Conservation (phyloP, 2,113 vertebrate genomes). For the Barbus barbus region DNA sequence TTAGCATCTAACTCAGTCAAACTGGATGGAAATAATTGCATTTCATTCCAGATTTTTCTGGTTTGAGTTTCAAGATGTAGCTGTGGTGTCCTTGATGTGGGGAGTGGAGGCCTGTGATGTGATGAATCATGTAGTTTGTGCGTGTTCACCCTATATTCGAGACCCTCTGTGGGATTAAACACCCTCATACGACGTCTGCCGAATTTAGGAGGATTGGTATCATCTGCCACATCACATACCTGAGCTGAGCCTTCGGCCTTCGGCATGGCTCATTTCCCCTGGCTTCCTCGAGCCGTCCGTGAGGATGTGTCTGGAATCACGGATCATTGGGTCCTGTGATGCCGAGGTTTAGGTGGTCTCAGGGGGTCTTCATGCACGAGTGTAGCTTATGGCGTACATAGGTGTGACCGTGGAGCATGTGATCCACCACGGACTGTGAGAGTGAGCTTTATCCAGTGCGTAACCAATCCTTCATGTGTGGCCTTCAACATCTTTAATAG, state of each 20-base stretch:
- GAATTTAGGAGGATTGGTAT: neutral
- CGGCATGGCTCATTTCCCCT: slow-evolving; percentile 25
- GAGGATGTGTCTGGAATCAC: slow-evolving; percentile 39
- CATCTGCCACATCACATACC: slow-evolving; percentile 14
- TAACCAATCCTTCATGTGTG: slow-evolving; percentile 8
- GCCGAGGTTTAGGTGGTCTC: slow-evolving; percentile 25
- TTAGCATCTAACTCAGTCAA: neutral
- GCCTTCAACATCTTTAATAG: slow-evolving; percentile 19
- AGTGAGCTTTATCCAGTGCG: slow-evolving; percentile 17
- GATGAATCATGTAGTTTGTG: slow-evolving; percentile 14
- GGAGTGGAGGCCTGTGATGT: slow-evolving; percentile 2
- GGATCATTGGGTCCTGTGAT: slow-evolving; percentile 41
- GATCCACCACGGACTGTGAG: slow-evolving; percentile 45
- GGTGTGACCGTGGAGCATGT: neutral
- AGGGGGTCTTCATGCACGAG: slow-evolving; percentile 38
- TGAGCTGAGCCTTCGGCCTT: slow-evolving; percentile 4
- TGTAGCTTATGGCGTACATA: slow-evolving; percentile 28
- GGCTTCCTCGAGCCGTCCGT: neutral
- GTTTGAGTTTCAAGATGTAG: neutral
- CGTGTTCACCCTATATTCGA: neutral
- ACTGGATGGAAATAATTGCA: neutral
- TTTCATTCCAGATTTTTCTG: slow-evolving; percentile 1
- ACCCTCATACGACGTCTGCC: neutral
- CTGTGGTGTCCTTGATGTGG: neutral
- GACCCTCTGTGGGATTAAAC: neutral